Evolutionary conservation across 37 sponge, comb jelly and placozoan species (phyloP).

Genomic region (Agelas oroides): DNA sequence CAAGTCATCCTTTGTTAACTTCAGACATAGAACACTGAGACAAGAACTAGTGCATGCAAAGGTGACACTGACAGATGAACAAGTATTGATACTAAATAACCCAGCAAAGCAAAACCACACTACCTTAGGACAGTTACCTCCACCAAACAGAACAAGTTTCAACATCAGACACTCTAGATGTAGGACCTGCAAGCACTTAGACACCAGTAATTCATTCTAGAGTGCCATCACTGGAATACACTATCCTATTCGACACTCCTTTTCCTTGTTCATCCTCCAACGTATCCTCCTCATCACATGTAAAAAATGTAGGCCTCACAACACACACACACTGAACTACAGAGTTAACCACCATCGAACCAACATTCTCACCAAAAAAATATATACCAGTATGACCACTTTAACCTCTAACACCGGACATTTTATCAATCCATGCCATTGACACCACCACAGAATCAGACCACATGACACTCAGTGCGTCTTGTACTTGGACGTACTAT

Average conservation of each 20-base stretch:
- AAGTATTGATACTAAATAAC: not conserved
- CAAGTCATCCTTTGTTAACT: constrained; percentile 1
- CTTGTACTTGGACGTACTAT: no score
- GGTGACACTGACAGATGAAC: constrained; percentile 15
- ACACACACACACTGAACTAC: constrained; percentile 20
- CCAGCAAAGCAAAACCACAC: no score
- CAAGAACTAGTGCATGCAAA: not conserved
- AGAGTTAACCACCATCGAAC: constrained; percentile 30
- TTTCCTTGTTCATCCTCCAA: constrained; percentile 33
- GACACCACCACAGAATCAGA: not conserved
- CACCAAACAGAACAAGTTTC: no score
- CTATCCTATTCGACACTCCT: constrained; percentile 1
- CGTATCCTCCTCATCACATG: constrained; percentile 41
- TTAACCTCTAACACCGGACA: constrained; percentile 25
- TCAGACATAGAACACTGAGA: not conserved
- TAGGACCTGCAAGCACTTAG: constrained; percentile 36
- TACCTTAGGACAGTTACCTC: no score
- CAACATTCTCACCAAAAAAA: constrained; percentile 9
- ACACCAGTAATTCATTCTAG: not conserved
- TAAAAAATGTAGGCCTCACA: constrained; percentile 36
- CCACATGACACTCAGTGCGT: not conserved
- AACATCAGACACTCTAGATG: constrained; percentile 1
- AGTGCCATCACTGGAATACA: constrained; percentile 4
- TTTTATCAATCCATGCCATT: no score
- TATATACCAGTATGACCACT: constrained; percentile 12